A percentile compares a stretch with the other conserved stretches of the same genome.
phyloP scores from a whole-genome alignment of 2,113 vertebrate species.

The Heterotilapia buettikoferi region DNA sequence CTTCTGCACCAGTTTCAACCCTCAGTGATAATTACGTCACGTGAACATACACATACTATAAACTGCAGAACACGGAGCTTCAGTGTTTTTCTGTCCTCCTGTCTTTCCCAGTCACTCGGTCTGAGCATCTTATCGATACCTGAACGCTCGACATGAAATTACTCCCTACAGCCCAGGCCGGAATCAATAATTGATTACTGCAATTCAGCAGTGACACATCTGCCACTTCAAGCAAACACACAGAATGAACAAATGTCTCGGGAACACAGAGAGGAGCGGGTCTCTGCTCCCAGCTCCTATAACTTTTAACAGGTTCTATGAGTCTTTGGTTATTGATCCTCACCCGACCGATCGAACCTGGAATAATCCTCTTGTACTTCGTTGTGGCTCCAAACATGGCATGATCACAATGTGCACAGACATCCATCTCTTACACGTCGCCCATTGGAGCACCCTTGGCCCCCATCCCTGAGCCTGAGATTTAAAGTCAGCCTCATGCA shows the following conservation, averaged over 20 bases:
- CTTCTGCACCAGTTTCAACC: neutral
- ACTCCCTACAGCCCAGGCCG: neutral
- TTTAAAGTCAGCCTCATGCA: neutral
- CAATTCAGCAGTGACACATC: neutral
- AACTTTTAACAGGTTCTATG: accelerated
- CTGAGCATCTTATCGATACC: neutral
- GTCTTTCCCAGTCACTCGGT: neutral
- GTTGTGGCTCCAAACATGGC: neutral
- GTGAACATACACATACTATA: neutral
- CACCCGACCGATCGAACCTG: neutral
- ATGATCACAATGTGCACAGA: neutral
- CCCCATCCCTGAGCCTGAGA: neutral
- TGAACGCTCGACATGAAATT: neutral
- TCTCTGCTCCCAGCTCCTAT: neutral
- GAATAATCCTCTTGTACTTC: neutral
- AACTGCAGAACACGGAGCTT: neutral
- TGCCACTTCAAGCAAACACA: neutral
- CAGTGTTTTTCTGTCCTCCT: neutral
- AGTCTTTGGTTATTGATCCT: neutral
- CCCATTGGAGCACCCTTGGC: neutral
- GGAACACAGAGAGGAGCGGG: neutral
- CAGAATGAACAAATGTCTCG: neutral
- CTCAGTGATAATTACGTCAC: neutral
- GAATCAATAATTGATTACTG: neutral
- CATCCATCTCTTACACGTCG: neutral